Percentiles rank a stretch among this genome's conserved stretches.
phyloP scores from a whole-genome alignment of 2,113 vertebrate genomes.

The Murina feae region DNA sequence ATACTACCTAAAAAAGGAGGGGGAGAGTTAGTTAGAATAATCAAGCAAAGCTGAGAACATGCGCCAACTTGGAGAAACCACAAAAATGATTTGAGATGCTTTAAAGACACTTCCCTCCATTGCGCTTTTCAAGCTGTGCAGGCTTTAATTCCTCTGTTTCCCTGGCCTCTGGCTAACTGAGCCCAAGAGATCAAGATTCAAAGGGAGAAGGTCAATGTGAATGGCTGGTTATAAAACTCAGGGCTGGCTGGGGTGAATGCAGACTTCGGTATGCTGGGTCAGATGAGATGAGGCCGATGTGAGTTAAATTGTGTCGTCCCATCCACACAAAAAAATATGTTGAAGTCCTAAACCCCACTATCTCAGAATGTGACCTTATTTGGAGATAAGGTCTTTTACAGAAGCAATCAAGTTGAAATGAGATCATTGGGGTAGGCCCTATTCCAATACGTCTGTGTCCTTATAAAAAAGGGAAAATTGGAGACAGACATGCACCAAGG shows the following conservation, averaged over 20 bases:
- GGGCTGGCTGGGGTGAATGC: neutral
- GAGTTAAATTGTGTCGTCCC: neutral
- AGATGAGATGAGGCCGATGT: neutral
- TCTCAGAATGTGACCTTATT: neutral
- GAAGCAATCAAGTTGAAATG: neutral
- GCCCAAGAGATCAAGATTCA: neutral
- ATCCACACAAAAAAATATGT: neutral
- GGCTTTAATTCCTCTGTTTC: neutral
- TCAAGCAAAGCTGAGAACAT: neutral
- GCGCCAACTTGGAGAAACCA: neutral
- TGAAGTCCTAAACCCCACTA: neutral
- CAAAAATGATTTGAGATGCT: neutral
- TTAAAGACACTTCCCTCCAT: neutral
- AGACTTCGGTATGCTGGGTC: neutral
- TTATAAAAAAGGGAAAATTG: neutral
- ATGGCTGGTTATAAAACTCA: neutral
- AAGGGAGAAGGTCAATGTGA: neutral
- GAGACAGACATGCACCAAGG: neutral
- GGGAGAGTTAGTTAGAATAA: neutral
- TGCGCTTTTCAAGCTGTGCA: neutral
- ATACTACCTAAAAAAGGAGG: neutral
- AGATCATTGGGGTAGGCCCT: neutral
- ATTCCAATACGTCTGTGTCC: neutral
- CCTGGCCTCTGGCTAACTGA: neutral
- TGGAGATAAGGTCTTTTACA: neutral